Evolutionary conservation across 1,140 invertebrate species (phyloP).

Genomic region (Drosophila sulfurigaster): DNA sequence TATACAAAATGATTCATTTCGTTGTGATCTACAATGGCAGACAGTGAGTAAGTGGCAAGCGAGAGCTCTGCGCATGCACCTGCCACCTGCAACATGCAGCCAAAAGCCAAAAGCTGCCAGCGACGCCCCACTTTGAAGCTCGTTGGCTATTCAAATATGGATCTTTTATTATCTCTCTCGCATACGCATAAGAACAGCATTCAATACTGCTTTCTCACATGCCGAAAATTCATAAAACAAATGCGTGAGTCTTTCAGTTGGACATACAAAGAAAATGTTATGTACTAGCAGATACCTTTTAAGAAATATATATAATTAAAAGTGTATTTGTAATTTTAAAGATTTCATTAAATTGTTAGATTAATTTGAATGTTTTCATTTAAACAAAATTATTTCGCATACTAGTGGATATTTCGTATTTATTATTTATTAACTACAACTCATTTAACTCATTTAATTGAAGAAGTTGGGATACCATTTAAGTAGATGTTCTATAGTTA

Average conservation of each 20-base stretch:
- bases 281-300: conserved; percentile 6
- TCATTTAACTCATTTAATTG: no score
- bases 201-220: conserved; percentile 60
- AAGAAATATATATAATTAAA: neutral
- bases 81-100: conserved; percentile 44
- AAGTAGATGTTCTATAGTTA: no score
- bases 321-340: no score
- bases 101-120: conserved; percentile 6
- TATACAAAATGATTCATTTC: conserved; percentile 66
- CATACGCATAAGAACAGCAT: conserved; percentile 11
- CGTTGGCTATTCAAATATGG: conserved; percentile 18
- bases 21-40: conserved; percentile 67
- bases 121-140: conserved; percentile 34
- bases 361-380: no score
- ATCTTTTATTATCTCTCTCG: conserved; percentile 51
- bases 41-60: conserved; percentile 33
- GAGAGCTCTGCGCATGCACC: conserved; percentile 6
- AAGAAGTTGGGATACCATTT: no score
- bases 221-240: conserved; percentile 26
- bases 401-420: no score
- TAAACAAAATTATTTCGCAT: no score
- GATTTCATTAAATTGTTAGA: no score
- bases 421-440: no score
- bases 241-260: neutral
- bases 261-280: no score